Evolutionary conservation across 64 coral and sea anemone genomes (phyloP), one percentile per base, ranked within the genome.

Genomic region (Trachythela sp.): DNA sequence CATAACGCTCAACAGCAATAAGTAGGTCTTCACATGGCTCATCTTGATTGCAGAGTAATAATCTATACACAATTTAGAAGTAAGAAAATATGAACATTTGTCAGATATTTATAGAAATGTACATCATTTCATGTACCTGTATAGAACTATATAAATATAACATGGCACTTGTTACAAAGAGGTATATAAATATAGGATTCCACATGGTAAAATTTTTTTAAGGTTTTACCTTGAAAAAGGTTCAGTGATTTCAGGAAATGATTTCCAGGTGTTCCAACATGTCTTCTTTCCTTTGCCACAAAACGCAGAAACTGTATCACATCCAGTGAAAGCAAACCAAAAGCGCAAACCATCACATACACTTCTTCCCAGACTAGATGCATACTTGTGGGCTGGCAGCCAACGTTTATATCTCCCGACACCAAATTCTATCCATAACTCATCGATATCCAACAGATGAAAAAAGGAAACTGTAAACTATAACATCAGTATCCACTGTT

Each of bases 401-500:
- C 84, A 90, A 14, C 80, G 36, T 52, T 59, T 10, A 17, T 90
- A 9, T 50, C 84, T 90, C n/a, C 77, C 77, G 58, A 50, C 58
- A 15, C 88, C 88, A 51, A 83, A 90, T 36, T 76, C 72, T 51
- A 90, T 15, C 77, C 77, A 90, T n/a, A 90, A 54, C 56, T 84
- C 77, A 5, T 26, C 1, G 37, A 37, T 15, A 2, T 49, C 75
- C 11, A 90, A 48, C 0, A 32, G 39, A 39, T 1, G 34, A 0
- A 37, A 32, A 20, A 90, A 39, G 4, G 88, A 51, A 38, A 90
- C 36, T 29, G 43, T 75, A 18, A 5, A 90, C 83, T n/a, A 90
- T 35, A 31, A 90, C 89, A 90, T 90, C 89, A 42, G 54, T 85
- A 60, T 85, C 89, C 9, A 36, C 84, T 90, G 89, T 90, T 40